These are phyloP conservation scores for Antechinus stuartii DNA, from an alignment of 2,113 vertebrate species.

Conservation along the genomic window DNA sequence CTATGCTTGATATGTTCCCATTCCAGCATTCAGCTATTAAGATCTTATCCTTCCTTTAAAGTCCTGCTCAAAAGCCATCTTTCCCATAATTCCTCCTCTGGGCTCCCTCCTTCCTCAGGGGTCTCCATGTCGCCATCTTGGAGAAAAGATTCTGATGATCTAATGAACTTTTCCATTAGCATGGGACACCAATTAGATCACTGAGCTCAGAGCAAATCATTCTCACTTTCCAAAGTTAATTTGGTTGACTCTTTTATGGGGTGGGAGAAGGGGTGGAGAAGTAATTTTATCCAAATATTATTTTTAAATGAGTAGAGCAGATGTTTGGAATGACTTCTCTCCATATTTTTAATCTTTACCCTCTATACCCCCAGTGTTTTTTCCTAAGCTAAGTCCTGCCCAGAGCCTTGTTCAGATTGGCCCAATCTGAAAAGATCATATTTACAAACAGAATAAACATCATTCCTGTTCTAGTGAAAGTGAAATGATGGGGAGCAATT, in stretches of 20 bases:
- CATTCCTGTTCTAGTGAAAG: background rate
- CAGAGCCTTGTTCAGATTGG: background rate
- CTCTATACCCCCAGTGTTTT: background rate
- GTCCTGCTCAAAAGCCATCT: background rate
- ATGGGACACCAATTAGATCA: background rate
- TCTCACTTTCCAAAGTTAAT: constrained; percentile 21
- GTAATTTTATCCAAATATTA: constrained; percentile 46
- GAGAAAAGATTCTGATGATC: constrained; percentile 4
- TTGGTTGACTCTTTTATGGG: constrained; percentile 49
- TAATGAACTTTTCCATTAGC: background rate
- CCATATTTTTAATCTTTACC: background rate
- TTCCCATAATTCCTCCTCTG: background rate
- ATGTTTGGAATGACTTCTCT: constrained; percentile 3
- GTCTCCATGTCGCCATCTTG: background rate
- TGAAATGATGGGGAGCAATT: accelerated
- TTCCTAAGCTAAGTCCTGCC: constrained; percentile 19
- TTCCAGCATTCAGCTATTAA: background rate
- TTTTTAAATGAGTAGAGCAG: constrained; percentile 20
- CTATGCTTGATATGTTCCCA: background rate
- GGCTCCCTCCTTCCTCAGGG: background rate
- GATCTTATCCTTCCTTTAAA: background rate
- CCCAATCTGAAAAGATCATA: background rate
- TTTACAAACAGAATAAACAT: background rate
- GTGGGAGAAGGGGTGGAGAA: background rate
- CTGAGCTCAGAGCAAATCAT: constrained; percentile 34